Percentiles rank a stretch among this genome's conserved stretches.
Evolutionary conservation across 2,888 invertebrate genomes (phyloP).

Genomic region (Norana najaformis): DNA sequence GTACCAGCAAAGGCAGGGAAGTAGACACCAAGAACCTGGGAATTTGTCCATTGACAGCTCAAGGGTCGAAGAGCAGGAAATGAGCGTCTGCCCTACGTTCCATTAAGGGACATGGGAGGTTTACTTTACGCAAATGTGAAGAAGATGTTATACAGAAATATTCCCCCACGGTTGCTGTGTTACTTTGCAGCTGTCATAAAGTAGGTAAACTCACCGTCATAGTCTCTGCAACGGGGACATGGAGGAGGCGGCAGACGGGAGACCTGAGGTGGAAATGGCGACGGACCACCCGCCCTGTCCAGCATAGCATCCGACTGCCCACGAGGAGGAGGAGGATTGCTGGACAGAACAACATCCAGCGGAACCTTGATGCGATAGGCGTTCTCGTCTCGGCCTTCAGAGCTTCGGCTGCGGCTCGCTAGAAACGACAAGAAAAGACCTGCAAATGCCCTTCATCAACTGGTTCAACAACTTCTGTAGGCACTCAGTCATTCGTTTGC

Average conservation of each 20-base stretch:
- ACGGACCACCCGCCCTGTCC: neutral
- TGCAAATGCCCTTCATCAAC: too few relatives aligned
- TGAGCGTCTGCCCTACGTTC: neutral
- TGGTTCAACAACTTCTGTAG: neutral
- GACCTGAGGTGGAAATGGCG: neutral
- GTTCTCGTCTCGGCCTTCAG: conserved; percentile 24
- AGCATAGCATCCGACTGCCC: neutral
- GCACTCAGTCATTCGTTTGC: neutral
- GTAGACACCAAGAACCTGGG: neutral
- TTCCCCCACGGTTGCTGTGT: neutral
- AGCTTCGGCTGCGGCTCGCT: neutral
- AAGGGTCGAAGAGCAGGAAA: neutral
- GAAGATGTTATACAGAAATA: neutral
- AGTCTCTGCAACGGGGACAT: conserved; percentile 74
- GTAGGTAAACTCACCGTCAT: conserved; percentile 72
- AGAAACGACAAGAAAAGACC: neutral
- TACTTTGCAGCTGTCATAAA: neutral
- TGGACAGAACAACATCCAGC: conserved; percentile 25
- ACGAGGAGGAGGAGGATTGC: neutral
- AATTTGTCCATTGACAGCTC: neutral
- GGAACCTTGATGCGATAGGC: conserved; percentile 28
- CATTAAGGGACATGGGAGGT: neutral
- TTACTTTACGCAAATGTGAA: neutral
- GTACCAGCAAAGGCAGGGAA: neutral
- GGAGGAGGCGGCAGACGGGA: conserved; percentile 24